Conservation (phyloP, 2,113 vertebrate species). For the Strigops habroptila region DNA sequence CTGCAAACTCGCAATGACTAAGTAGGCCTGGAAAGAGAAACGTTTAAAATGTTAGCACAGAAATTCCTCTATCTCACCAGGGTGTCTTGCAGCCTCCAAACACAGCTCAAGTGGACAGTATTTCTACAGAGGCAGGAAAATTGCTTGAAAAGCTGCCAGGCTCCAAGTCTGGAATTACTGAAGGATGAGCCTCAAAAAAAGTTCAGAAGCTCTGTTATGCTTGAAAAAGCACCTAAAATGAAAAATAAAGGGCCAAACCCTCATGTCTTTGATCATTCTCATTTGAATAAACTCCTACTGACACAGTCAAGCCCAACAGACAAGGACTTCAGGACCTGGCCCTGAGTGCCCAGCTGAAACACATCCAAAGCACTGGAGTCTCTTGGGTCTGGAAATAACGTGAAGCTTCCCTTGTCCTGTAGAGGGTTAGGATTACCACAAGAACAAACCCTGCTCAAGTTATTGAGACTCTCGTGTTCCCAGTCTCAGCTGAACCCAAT, state of each 20-base stretch:
- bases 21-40: slow-evolving; percentile 39
- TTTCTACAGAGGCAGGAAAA: slow-evolving; percentile 49
- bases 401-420: not conserved
- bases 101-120: slow-evolving; percentile 44
- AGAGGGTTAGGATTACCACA: not conserved
- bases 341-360: not conserved
- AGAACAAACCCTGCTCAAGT: not conserved
- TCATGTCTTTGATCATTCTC: slow-evolving; percentile 38
- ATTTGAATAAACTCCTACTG: slow-evolving; percentile 54
- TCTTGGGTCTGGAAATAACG: not conserved
- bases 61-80: slow-evolving; percentile 60
- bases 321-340: slow-evolving; percentile 14
- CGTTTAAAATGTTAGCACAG: slow-evolving; percentile 24
- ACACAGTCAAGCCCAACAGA: slow-evolving; percentile 18
- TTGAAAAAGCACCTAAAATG: slow-evolving; percentile 60
- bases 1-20: slow-evolving; percentile 19
- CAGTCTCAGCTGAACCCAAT: not conserved
- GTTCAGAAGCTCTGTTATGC: slow-evolving; percentile 54
- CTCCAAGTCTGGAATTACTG: slow-evolving; percentile 17
- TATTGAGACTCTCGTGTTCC: slow-evolving; percentile 12
- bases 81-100: slow-evolving; percentile 41
- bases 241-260: slow-evolving; percentile 52
- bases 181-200: slow-evolving; percentile 55
- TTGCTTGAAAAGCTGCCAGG: slow-evolving; percentile 47
- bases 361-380: not conserved